Evolutionary conservation across 2,888 invertebrate species (phyloP).

Genomic region (Ectemnius cavifrons): DNA sequence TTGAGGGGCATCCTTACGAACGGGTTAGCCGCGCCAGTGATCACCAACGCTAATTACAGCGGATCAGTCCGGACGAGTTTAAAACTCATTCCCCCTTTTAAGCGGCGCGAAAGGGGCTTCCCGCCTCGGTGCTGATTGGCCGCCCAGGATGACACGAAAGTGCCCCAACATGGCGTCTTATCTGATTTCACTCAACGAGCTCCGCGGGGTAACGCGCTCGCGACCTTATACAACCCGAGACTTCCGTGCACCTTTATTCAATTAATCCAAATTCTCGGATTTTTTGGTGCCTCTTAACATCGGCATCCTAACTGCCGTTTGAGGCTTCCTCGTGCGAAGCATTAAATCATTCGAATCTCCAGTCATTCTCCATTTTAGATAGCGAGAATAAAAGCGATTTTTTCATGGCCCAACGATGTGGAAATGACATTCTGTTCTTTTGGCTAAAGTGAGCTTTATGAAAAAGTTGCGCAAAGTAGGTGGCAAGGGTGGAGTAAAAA

Average conservation of each 20-base stretch:
- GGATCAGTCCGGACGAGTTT: conserved; percentile 75
- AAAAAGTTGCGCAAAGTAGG: background rate
- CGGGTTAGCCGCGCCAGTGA: conserved; percentile 76
- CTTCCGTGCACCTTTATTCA: conserved; percentile 48
- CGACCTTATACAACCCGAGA: conserved; percentile 51
- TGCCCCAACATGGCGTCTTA: conserved; percentile 77
- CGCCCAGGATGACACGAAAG: conserved; percentile 74
- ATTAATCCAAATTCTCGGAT: conserved; percentile 50
- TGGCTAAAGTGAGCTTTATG: background rate
- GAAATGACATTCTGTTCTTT: background rate
- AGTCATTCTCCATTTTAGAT: background rate
- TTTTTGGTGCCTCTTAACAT: conserved; percentile 19
- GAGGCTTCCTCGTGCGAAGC: background rate
- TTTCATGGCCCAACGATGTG: background rate
- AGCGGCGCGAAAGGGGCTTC: conserved; percentile 74
- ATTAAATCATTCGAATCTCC: too few species aligned
- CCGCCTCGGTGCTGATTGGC: conserved; percentile 72
- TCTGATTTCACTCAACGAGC: conserved; percentile 69
- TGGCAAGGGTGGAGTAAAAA: background rate
- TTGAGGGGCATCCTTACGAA: conserved; percentile 76
- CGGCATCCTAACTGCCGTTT: background rate
- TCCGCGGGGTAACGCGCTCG: conserved; percentile 38
- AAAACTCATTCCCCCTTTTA: conserved; percentile 74
- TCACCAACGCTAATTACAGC: conserved; percentile 77
- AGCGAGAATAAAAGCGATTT: background rate